A percentile compares a stretch with the other conserved stretches of the same genome.
These are phyloP conservation scores for Drosophila nr. perissopoda DNA, from an alignment of 2,888 invertebrate genomes.

Conservation along the genomic window DNA sequence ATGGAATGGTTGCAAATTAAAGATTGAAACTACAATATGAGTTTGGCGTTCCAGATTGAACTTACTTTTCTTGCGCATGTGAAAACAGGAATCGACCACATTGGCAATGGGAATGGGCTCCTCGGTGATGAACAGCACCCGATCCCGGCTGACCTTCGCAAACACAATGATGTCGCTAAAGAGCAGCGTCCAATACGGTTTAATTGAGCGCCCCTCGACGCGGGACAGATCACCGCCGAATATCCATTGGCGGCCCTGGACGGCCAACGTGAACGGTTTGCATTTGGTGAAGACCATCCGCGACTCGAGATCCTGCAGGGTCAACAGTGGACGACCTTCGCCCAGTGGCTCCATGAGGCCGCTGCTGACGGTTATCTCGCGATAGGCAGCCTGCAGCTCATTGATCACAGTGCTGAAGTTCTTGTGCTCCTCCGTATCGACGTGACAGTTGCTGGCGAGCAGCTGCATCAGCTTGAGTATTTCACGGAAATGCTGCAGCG, in stretches of 20 bases:
- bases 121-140: slow-evolving; percentile 94
- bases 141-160: slow-evolving; percentile 93
- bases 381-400: slow-evolving; percentile 88
- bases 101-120: slow-evolving; percentile 92
- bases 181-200: slow-evolving; percentile 94
- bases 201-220: slow-evolving; percentile 92
- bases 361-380: slow-evolving; percentile 93
- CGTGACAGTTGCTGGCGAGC: slow-evolving; percentile 85
- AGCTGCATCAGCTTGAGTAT: slow-evolving; percentile 87
- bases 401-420: slow-evolving; percentile 84
- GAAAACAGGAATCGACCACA: slow-evolving; percentile 93
- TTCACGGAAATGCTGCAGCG: slow-evolving; percentile 92
- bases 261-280: slow-evolving; percentile 94
- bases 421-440: slow-evolving; percentile 85
- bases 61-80: slow-evolving; percentile 92
- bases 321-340: slow-evolving; percentile 92
- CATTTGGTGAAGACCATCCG: slow-evolving; percentile 95
- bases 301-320: slow-evolving; percentile 93
- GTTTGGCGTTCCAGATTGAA: slow-evolving; percentile 8
- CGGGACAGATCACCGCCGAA: slow-evolving; percentile 94
- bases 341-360: slow-evolving; percentile 94
- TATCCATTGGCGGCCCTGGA: slow-evolving; percentile 94
- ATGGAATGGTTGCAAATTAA: slow-evolving; percentile 42
- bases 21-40: neutral
- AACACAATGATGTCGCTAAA: slow-evolving; percentile 94